These are phyloP conservation scores for Myodes glareolus DNA, from an alignment of 2,113 vertebrate genomes.

Conservation along the genomic window DNA sequence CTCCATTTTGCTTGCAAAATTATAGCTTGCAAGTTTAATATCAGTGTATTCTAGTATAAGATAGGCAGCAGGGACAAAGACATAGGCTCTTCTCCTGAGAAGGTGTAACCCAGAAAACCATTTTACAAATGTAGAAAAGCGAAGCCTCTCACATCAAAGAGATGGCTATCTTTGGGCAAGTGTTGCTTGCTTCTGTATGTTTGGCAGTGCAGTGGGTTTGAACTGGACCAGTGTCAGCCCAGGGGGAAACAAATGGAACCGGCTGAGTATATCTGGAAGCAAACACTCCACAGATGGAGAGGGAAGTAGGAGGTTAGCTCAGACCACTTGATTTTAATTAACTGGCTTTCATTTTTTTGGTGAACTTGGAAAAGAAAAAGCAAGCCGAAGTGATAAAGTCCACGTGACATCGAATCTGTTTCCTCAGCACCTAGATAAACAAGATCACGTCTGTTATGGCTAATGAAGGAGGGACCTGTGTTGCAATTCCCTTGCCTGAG, in stretches of 20 bases:
- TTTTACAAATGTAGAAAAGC: background rate
- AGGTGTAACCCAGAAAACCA: background rate
- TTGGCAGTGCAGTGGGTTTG: background rate
- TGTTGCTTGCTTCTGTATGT: background rate
- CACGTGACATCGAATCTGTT: constrained; percentile 29
- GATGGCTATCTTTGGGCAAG: constrained; percentile 6
- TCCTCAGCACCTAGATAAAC: constrained; percentile 30
- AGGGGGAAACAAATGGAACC: constrained; percentile 44
- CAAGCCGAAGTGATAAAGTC: constrained; percentile 51
- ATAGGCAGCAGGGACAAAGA: background rate
- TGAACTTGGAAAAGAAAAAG: constrained; percentile 75
- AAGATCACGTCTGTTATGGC: background rate
- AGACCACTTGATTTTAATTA: constrained; percentile 81
- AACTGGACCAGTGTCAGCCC: constrained; percentile 66
- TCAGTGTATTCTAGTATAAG: constrained; percentile 22
- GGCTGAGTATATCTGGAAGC: constrained; percentile 70
- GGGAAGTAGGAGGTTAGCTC: constrained; percentile 74
- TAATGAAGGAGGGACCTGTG: background rate
- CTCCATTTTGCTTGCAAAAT: background rate
- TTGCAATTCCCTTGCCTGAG: background rate
- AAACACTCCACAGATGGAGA: constrained; percentile 79
- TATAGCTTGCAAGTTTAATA: background rate
- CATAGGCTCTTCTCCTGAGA: background rate
- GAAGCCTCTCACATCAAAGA: background rate
- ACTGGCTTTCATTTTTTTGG: constrained; percentile 62